phyloP scores from a whole-genome alignment of 2,888 invertebrate genomes.

The Hirtodrosophila confusa region DNA sequence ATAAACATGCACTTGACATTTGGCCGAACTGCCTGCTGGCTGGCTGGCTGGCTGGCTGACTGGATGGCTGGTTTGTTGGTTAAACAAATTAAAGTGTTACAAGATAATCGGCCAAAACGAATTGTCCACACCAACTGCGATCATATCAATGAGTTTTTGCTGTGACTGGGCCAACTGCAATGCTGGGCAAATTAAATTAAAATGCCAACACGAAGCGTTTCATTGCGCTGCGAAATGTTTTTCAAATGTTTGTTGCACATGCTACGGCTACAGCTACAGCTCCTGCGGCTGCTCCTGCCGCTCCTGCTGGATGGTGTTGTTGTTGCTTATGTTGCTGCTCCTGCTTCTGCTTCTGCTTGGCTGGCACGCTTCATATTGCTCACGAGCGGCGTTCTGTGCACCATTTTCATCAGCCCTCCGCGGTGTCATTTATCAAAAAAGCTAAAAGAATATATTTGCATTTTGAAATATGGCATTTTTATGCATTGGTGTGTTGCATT shows the following conservation, averaged over 20 bases:
- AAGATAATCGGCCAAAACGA: constrained; percentile 26
- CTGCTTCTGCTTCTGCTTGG: constrained; percentile 28
- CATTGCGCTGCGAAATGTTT: constrained; percentile 25
- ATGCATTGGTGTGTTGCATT: constrained; percentile 79
- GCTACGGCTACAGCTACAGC: constrained; percentile 26
- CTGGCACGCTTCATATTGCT: constrained; percentile 73
- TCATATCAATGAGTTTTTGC: constrained; percentile 20
- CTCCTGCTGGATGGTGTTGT: constrained; percentile 8
- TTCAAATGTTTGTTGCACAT: constrained; percentile 39
- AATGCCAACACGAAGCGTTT: constrained; percentile 50
- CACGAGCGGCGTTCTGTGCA: constrained; percentile 40
- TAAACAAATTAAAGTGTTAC: constrained; percentile 34
- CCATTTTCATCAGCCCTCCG: constrained; percentile 76
- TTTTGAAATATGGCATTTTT: constrained; percentile 79
- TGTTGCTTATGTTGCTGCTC: constrained; percentile 19
- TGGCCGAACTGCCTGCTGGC: background rate
- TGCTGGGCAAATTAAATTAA: constrained; percentile 64
- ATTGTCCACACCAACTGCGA: background rate
- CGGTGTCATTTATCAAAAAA: constrained; percentile 80
- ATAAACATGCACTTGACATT: constrained; percentile 19
- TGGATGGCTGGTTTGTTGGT: background rate
- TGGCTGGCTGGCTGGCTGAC: background rate
- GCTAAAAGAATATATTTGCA: constrained; percentile 80
- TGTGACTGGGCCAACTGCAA: background rate
- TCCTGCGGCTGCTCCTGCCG: constrained; percentile 13